Conservation (phyloP, 2,888 invertebrate genomes). For the Yponomeuta evonymella region DNA sequence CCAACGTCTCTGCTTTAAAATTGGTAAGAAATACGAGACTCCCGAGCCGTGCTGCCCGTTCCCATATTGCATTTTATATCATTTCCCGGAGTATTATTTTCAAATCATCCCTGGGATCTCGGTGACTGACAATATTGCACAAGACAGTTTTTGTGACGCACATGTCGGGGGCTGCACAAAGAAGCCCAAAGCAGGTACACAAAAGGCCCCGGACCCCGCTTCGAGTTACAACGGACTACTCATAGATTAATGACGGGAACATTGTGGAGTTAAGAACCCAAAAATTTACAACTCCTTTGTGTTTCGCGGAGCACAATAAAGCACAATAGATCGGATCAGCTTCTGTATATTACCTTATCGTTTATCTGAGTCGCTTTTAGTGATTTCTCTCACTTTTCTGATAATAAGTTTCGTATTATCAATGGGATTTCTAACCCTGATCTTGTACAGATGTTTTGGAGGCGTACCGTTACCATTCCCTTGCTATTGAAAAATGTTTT, state of each 20-base stretch:
- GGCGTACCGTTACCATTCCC: conserved; percentile 54
- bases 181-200: conserved; percentile 62
- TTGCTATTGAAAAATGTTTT: not conserved
- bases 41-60: conserved; percentile 23
- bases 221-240: conserved; percentile 65
- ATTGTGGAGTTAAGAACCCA: conserved; percentile 73
- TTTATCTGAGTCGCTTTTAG: conserved; percentile 44
- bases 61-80: conserved; percentile 49
- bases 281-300: conserved; percentile 76
- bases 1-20: conserved; percentile 26
- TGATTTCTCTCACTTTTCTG: conserved; percentile 67
- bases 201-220: conserved; percentile 60
- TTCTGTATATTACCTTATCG: conserved; percentile 72
- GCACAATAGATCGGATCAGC: conserved; percentile 69
- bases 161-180: conserved; percentile 66
- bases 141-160: conserved; percentile 68
- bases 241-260: conserved; percentile 72
- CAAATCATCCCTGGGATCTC: conserved; percentile 54
- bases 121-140: conserved; percentile 61
- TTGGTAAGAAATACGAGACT: conserved; percentile 35
- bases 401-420: conserved; percentile 65
- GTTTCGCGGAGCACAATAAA: conserved; percentile 50
- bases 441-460: conserved; percentile 61
- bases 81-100: conserved; percentile 51
- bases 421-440: conserved; percentile 44